A percentile compares a stretch with the other conserved stretches of the same genome.
These are phyloP conservation scores for Polyergus mexicanus DNA, from an alignment of 1,140 invertebrate species.

Conservation along the genomic window DNA sequence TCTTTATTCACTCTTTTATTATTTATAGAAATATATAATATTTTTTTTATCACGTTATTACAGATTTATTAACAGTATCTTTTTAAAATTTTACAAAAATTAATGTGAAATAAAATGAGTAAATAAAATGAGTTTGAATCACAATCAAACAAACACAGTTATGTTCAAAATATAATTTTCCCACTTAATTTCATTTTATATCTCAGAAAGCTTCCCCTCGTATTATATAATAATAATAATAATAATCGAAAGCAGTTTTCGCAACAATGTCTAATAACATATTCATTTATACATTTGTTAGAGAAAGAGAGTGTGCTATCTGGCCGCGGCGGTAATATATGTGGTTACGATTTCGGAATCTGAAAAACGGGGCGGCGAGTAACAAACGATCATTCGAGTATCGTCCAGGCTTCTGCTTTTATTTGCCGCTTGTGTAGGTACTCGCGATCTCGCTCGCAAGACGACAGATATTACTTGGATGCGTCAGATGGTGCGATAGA, in stretches of 20 bases:
- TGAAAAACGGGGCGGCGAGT: slow-evolving; percentile 48
- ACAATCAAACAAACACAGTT: too few relatives aligned
- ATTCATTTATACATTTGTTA: background rate
- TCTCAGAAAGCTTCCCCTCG: too few relatives aligned
- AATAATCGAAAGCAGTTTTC: too few relatives aligned
- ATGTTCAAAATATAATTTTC: too few relatives aligned
- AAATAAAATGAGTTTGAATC: background rate
- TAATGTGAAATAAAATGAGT: background rate
- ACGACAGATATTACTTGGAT: background rate
- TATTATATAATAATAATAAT: too few relatives aligned
- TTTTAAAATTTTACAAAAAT: background rate
- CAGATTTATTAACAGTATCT: background rate
- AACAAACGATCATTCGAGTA: slow-evolving; percentile 49
- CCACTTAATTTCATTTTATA: too few relatives aligned
- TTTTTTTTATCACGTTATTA: background rate
- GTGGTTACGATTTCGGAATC: slow-evolving; percentile 55
- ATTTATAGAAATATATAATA: background rate
- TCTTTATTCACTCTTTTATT: slow-evolving; percentile 7
- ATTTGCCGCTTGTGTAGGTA: slow-evolving; percentile 36
- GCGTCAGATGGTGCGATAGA: slow-evolving; percentile 16
- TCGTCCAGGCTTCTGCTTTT: slow-evolving; percentile 31
- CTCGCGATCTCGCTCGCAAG: slow-evolving; percentile 36
- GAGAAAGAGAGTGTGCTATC: background rate
- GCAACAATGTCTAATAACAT: background rate
- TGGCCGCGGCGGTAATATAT: slow-evolving; percentile 45